These are phyloP conservation scores for Agelastica alni DNA, from an alignment of 2,888 invertebrate species.

Conservation along the genomic window DNA sequence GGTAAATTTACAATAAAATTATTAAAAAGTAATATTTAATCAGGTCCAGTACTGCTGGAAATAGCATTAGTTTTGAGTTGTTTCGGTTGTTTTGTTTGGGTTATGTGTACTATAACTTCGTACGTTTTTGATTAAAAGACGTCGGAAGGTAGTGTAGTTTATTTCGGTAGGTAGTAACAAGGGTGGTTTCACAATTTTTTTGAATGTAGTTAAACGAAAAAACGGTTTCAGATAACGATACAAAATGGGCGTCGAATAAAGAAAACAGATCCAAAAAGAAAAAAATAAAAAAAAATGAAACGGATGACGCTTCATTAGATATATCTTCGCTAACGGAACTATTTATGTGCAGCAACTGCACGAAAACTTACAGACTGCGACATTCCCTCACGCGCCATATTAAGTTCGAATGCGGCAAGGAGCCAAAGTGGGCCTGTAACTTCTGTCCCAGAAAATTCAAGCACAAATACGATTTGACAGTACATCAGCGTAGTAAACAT, in stretches of 20 bases:
- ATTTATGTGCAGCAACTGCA: conserved; percentile 58
- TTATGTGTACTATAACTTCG: no score
- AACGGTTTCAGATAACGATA: conserved; percentile 16
- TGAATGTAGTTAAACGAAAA: no score
- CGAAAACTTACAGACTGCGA: conserved; percentile 58
- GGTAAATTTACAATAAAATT: no score
- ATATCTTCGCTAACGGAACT: conserved; percentile 35
- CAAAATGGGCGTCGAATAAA: conserved; percentile 26
- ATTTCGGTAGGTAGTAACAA: no score
- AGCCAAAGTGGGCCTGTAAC: conserved; percentile 66
- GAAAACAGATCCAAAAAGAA: conserved; percentile 20
- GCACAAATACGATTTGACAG: conserved; percentile 58
- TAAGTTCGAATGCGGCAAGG: conserved; percentile 61
- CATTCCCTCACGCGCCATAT: conserved; percentile 61
- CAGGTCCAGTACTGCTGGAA: no score
- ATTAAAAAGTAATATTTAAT: no score
- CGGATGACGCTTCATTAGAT: conserved; percentile 20
- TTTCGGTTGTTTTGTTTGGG: no score
- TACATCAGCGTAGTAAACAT: conserved; percentile 56
- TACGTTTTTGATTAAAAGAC: no score
- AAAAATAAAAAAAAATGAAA: conserved; percentile 4
- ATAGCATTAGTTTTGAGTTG: no score
- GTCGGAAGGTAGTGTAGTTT: no score
- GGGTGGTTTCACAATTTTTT: no score
- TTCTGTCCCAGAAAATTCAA: conserved; percentile 66